Evolutionary conservation across 2,113 vertebrate species (phyloP).

Genomic region (Astur gentilis): DNA sequence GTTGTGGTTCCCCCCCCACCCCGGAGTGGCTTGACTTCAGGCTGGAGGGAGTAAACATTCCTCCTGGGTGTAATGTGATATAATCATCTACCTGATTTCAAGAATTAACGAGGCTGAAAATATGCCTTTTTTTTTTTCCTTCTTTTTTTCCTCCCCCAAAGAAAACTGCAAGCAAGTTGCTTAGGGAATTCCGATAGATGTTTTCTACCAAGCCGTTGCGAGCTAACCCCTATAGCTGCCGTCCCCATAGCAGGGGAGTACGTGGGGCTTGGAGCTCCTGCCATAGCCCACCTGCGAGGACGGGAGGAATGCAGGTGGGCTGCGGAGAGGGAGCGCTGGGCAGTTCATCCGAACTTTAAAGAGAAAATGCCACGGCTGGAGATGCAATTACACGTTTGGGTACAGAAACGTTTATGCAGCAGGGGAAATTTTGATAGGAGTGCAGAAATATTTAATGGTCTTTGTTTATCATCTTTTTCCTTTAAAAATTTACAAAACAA

Average conservation of each 20-base stretch:
- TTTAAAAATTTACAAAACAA: not conserved
- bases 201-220: not conserved
- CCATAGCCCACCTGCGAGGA: not conserved
- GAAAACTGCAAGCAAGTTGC: not conserved
- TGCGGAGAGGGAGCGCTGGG: not conserved
- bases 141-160: too few relatives aligned
- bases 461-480: not conserved
- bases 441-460: not conserved
- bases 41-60: not conserved
- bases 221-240: too few relatives aligned
- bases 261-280: not conserved
- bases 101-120: not conserved
- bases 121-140: too few relatives aligned
- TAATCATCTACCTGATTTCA: not conserved
- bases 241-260: not conserved
- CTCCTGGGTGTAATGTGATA: not conserved
- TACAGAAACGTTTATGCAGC: not conserved
- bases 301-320: not conserved
- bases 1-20: not conserved
- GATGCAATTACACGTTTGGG: not conserved
- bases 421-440: not conserved
- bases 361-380: not conserved
- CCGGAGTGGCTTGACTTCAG: not conserved
- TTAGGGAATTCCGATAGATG: fast-evolving
- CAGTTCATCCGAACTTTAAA: not conserved